Conservation (phyloP, 2,888 invertebrate species). For the Callyntrura sp. region DNA sequence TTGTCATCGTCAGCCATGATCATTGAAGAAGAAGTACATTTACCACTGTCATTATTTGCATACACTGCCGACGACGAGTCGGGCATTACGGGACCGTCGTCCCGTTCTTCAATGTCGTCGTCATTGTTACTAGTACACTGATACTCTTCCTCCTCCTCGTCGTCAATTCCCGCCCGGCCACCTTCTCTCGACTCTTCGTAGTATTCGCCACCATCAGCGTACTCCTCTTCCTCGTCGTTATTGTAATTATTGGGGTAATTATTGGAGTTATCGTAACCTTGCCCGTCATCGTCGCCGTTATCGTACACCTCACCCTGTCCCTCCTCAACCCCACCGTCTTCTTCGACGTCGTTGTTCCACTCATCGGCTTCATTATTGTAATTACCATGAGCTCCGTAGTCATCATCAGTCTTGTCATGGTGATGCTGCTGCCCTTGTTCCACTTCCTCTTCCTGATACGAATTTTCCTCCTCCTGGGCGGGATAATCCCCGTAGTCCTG, state of each 20-base stretch:
- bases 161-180: constrained; percentile 32
- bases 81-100: no score
- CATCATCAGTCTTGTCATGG: constrained; percentile 58
- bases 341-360: constrained; percentile 19
- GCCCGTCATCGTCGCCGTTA: not conserved
- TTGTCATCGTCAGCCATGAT: not conserved
- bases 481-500: constrained; percentile 34
- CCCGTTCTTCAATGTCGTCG: constrained; percentile 21
- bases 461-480: constrained; percentile 40
- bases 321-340: constrained; percentile 41
- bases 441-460: constrained; percentile 5
- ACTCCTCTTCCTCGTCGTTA: constrained; percentile 7
- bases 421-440: not conserved
- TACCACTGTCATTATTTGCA: constrained; percentile 32
- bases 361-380: constrained; percentile 4
- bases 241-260: not conserved
- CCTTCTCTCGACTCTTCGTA: constrained; percentile 4
- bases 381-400: not conserved
- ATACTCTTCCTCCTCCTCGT: constrained; percentile 26
- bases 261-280: constrained; percentile 36
- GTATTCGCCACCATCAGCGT: constrained; percentile 10
- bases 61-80: constrained; percentile 23
- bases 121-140: constrained; percentile 20
- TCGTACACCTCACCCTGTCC: no score
- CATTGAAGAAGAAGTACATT: constrained; percentile 60